Percentiles rank a stretch among this genome's conserved stretches.
Conservation (phyloP, 2,797 vertebrate species). For the Alectoris magna region DNA sequence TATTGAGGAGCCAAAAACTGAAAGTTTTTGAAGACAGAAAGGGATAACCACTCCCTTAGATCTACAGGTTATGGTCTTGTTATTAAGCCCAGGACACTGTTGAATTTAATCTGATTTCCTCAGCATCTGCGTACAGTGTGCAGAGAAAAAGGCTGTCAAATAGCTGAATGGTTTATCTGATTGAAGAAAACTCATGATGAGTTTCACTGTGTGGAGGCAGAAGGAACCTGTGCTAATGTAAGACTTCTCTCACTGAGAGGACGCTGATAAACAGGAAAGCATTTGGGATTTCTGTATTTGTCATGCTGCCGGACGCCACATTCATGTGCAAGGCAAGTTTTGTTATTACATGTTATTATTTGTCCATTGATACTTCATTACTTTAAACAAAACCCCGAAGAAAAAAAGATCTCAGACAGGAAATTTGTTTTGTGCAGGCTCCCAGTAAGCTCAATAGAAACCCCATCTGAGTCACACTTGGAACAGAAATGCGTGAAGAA, state of each 20-base stretch:
- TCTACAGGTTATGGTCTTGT: neutral
- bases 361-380: slow-evolving; percentile 44
- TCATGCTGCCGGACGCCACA: neutral
- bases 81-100: neutral
- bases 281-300: neutral
- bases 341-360: neutral
- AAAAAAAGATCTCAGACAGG: slow-evolving; percentile 44
- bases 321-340: slow-evolving; percentile 18
- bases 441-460: slow-evolving; percentile 24
- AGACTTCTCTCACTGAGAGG: neutral
- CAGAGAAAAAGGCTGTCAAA: neutral
- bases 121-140: rapidly evolving
- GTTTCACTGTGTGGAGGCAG: neutral
- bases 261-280: neutral
- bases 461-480: slow-evolving; percentile 55
- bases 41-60: neutral
- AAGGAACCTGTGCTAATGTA: neutral
- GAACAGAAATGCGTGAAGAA: neutral
- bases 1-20: neutral
- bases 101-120: neutral
- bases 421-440: slow-evolving; percentile 49
- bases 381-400: slow-evolving; percentile 53
- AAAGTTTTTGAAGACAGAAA: neutral
- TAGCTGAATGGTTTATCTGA: neutral
- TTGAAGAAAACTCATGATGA: neutral